Evolutionary conservation across 2,888 invertebrate species (phyloP).

Genomic region (Lottia gigantea): DNA sequence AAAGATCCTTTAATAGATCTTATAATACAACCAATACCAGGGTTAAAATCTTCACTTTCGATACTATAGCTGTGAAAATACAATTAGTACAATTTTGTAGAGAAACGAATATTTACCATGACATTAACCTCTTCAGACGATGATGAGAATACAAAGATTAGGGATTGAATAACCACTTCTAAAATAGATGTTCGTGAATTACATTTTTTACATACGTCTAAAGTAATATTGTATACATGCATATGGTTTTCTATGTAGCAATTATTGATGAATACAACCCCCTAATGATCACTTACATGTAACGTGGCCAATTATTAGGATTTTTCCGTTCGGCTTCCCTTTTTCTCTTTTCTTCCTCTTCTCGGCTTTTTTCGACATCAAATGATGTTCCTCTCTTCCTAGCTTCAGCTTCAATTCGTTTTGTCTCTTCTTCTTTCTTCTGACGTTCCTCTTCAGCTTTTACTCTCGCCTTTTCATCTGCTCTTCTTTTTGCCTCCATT

Average conservation of each 20-base stretch:
- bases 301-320: constrained; percentile 59
- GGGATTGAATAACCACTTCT: too few species aligned
- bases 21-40: constrained; percentile 54
- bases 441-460: constrained; percentile 45
- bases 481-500: constrained; percentile 42
- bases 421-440: constrained; percentile 44
- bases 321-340: constrained; percentile 47
- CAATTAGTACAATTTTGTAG: neutral
- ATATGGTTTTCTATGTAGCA: too few species aligned
- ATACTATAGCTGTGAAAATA: constrained; percentile 45
- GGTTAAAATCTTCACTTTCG: constrained; percentile 49
- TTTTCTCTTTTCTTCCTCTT: constrained; percentile 36
- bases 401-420: constrained; percentile 40
- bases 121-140: too few species aligned
- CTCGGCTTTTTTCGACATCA: constrained; percentile 42
- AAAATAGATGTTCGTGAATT: too few species aligned
- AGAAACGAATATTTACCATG: too few species aligned
- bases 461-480: constrained; percentile 38
- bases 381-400: constrained; percentile 38
- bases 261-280: too few species aligned
- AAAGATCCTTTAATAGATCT: constrained; percentile 50
- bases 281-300: constrained; percentile 45
- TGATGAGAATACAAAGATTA: too few species aligned
- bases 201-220: too few species aligned
- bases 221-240: too few species aligned